Evolutionary conservation across 2,888 invertebrate species (phyloP).

Genomic region (Hyles lineata): DNA sequence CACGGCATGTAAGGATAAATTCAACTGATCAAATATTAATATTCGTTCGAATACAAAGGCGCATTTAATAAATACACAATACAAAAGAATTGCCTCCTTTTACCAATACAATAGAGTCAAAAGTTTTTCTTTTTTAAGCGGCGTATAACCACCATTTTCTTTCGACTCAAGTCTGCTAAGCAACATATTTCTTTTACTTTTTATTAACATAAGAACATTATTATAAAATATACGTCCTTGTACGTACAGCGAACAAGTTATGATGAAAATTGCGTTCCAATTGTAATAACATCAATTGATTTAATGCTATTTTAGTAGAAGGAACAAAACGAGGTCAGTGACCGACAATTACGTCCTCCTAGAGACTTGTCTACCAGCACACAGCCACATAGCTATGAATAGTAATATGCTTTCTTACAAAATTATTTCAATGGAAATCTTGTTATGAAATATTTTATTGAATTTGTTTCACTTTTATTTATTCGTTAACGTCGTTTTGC

Average conservation of each 20-base stretch:
- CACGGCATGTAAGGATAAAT: slow-evolving; percentile 22
- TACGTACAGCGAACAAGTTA: slow-evolving; percentile 67
- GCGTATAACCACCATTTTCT: slow-evolving; percentile 17
- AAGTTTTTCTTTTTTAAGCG: slow-evolving; percentile 20
- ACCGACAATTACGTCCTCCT: slow-evolving; percentile 82
- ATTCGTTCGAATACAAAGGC: slow-evolving; percentile 25
- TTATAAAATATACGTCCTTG: slow-evolving; percentile 39
- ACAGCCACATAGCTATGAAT: slow-evolving; percentile 39
- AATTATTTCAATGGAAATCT: slow-evolving; percentile 30
- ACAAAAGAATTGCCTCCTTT: slow-evolving; percentile 27
- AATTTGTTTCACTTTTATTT: not conserved
- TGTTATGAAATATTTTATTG: not conserved
- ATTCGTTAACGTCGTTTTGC: not conserved
- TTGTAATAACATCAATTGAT: slow-evolving; percentile 84
- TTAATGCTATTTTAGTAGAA: slow-evolving; percentile 83
- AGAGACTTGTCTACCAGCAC: slow-evolving; percentile 55
- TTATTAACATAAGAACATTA: not conserved
- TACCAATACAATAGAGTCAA: slow-evolving; percentile 26
- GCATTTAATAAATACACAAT: slow-evolving; percentile 24
- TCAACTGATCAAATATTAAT: slow-evolving; percentile 24
- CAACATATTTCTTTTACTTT: slow-evolving; percentile 21
- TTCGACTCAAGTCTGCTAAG: slow-evolving; percentile 13
- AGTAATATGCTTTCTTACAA: slow-evolving; percentile 39
- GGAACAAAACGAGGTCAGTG: slow-evolving; percentile 80
- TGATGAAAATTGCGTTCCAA: slow-evolving; percentile 75